phyloP scores from a whole-genome alignment of 2,797 vertebrate species.

The Takifugu rubripes region DNA sequence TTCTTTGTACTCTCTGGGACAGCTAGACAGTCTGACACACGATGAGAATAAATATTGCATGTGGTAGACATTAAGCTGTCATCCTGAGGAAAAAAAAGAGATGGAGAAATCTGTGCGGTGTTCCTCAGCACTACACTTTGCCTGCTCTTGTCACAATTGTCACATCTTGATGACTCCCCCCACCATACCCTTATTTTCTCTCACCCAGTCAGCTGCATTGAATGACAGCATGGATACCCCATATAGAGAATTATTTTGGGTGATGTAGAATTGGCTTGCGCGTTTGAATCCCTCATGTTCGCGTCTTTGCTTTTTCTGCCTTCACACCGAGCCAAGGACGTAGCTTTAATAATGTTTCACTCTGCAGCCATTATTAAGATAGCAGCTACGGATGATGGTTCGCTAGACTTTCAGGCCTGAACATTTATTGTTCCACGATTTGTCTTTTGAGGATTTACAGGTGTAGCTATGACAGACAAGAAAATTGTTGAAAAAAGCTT shows the following conservation, averaged over 20 bases:
- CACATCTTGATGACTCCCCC: slow-evolving; percentile 91
- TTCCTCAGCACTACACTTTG: slow-evolving; percentile 89
- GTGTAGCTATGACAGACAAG: slow-evolving; percentile 53
- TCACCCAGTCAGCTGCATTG: slow-evolving; percentile 70
- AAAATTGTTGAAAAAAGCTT: slow-evolving; percentile 60
- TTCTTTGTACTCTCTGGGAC: slow-evolving; percentile 98
- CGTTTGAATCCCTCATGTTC: slow-evolving; percentile 57
- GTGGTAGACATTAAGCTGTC: slow-evolving; percentile 99
- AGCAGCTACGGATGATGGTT: slow-evolving; percentile 18
- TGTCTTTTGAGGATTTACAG: slow-evolving; percentile 46
- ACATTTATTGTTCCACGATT: slow-evolving; percentile 44
- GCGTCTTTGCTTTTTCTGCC: slow-evolving; percentile 12
- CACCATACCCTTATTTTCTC: slow-evolving; percentile 62
- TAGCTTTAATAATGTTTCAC: slow-evolving; percentile 43
- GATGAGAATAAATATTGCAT: slow-evolving; percentile 99
- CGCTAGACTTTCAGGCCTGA: slow-evolving; percentile 35
- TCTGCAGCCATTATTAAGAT: slow-evolving; percentile 34
- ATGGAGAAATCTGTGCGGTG: slow-evolving; percentile 94
- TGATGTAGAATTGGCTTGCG: slow-evolving; percentile 63
- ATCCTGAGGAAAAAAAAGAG: slow-evolving; percentile 80
- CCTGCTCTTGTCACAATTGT: slow-evolving; percentile 98
- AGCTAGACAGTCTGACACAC: slow-evolving; percentile 99
- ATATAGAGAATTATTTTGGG: slow-evolving; percentile 74
- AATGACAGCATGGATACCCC: slow-evolving; percentile 75
- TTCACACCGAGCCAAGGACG: slow-evolving; percentile 16